Base-by-base conservation (phyloP, 2,797 vertebrate species). In the Fundulus diaphanus region DNA sequence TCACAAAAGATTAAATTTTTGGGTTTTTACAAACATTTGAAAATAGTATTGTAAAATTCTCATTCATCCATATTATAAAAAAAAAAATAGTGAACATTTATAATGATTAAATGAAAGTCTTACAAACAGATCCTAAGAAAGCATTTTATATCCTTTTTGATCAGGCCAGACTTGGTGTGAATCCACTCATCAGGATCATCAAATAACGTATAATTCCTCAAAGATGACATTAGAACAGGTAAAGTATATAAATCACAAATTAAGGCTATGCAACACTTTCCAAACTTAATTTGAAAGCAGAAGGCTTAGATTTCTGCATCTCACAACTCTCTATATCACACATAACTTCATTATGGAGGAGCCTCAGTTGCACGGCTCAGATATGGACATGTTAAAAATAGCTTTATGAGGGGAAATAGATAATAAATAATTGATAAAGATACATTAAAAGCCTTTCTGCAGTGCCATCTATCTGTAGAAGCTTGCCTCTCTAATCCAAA, bases 391-490 rank as follows among this genome's bases (percentile, higher is more conserved):
- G 68, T 72, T 4, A 2, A 68, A 42, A 52, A 71, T 54, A 20
- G 29, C 33, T 70, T 33, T 8, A 57, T 66, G 42, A 79, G 57
- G 51, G 73, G 52, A 78, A 82, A 82, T 54, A 54, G 37, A 59
- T 70, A 52, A 79, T 90, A 42, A 90, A 87, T 90, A 82, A 93
- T 85, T 81, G 40, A 93, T 35, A 44, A 54, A 46, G 68, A 73
- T 15, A 40, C n/a, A 79, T 31, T 42, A 67, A 16, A 78, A 31
- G 49, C 54, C 51, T 82, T 84, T 72, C 78, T 73, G 70, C 31
- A 66, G 74, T 79, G 81, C 9, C 31, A 73, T 16, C 74, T 70
- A 85, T 74, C 44, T 79, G 56, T 49, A 82, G 42, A 74, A 2
- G 56, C 77, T 86, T 75, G 40, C 51, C 42, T 78, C 48, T 73